Conservation (phyloP, 2,113 vertebrate genomes). For the Turdus rufiventris region DNA sequence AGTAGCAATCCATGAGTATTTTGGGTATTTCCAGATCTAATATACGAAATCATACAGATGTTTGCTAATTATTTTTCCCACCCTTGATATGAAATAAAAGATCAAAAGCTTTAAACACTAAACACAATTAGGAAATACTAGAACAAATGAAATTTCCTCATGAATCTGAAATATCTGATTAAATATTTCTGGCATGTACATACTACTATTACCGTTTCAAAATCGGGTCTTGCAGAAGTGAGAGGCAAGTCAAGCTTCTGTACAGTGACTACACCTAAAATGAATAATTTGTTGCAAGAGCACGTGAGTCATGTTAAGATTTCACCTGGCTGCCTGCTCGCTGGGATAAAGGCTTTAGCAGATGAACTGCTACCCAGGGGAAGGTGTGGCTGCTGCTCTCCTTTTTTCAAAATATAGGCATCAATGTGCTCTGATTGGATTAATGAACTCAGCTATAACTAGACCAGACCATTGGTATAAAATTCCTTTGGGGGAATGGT, state of each 20-base stretch:
- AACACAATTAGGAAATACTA: slow-evolving; percentile 13
- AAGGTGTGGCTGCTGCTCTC: background rate
- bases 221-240: slow-evolving; percentile 44
- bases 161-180: slow-evolving; percentile 46
- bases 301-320: slow-evolving; percentile 26
- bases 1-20: background rate
- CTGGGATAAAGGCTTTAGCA: background rate
- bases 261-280: slow-evolving; percentile 3
- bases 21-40: background rate
- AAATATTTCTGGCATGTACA: slow-evolving; percentile 34
- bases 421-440: background rate
- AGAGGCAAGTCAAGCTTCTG: slow-evolving; percentile 30
- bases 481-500: background rate
- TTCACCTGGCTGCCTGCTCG: background rate
- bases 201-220: slow-evolving; percentile 42
- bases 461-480: background rate
- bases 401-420: background rate
- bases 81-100: background rate
- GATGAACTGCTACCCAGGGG: background rate
- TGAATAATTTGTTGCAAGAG: slow-evolving; percentile 54
- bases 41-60: background rate
- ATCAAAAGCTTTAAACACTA: background rate
- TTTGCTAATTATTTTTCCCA: background rate
- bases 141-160: slow-evolving; percentile 8
- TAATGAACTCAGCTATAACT: background rate